Conservation (phyloP, 1,140 invertebrate genomes). For the Penaeus japonicus region DNA sequence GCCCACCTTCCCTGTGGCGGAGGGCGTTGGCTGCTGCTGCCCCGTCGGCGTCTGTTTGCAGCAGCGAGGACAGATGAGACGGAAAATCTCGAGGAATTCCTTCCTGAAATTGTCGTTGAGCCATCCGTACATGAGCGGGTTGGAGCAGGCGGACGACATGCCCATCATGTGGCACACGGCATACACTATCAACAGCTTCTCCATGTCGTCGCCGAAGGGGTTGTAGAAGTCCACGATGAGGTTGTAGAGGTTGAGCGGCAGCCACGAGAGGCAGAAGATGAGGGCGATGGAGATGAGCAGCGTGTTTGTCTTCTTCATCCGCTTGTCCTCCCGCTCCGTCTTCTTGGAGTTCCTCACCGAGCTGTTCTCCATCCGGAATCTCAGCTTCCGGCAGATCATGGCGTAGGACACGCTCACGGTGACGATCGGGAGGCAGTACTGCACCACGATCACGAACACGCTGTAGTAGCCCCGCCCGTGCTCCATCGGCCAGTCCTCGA, state of each 20-base stretch:
- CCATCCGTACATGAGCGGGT: conserved; percentile 71
- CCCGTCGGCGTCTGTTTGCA: neutral
- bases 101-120: conserved; percentile 70
- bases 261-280: conserved; percentile 69
- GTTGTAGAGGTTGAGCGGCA: conserved; percentile 70
- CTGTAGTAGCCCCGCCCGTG: conserved; percentile 83
- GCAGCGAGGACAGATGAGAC: conserved; percentile 23
- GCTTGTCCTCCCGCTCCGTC: conserved; percentile 34
- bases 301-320: conserved; percentile 66
- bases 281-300: conserved; percentile 67
- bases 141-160: conserved; percentile 69
- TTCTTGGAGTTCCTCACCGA: conserved; percentile 30
- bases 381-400: conserved; percentile 70
- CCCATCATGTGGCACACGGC: conserved; percentile 69
- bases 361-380: conserved; percentile 64
- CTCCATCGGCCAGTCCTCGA: conserved; percentile 78
- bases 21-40: neutral
- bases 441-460: conserved; percentile 74
- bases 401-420: conserved; percentile 76
- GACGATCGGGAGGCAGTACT: conserved; percentile 82
- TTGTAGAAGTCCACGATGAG: conserved; percentile 66
- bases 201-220: conserved; percentile 54
- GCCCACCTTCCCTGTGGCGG: neutral
- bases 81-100: conserved; percentile 65
- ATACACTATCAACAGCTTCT: conserved; percentile 63